Conservation (phyloP, 2,888 invertebrate genomes). For the Chrysomela aeneicollis region DNA sequence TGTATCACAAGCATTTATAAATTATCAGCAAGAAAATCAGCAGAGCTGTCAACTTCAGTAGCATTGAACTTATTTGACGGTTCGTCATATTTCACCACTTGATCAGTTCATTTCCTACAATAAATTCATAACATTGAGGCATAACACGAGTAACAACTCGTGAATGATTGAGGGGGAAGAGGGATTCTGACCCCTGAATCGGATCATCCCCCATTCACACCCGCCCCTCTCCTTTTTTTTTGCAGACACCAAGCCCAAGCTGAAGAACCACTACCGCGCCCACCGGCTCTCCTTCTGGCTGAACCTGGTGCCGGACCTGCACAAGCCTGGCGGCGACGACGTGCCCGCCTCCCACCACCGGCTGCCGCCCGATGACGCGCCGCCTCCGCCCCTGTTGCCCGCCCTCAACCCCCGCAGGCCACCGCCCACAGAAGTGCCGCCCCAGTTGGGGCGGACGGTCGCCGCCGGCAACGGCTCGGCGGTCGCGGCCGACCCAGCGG, state of each 20-base stretch:
- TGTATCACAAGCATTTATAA: too few relatives aligned
- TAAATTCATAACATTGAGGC: too few relatives aligned
- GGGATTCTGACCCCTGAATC: too few relatives aligned
- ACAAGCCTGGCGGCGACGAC: constrained; percentile 86
- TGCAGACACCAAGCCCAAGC: constrained; percentile 86
- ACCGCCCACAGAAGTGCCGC: constrained; percentile 64
- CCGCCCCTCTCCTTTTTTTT: too few relatives aligned
- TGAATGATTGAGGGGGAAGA: too few relatives aligned
- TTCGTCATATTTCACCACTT: too few relatives aligned
- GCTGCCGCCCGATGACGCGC: constrained; percentile 71
- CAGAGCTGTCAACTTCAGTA: too few relatives aligned
- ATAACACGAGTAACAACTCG: too few relatives aligned
- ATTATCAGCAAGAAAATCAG: too few relatives aligned
- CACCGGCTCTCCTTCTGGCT: constrained; percentile 94
- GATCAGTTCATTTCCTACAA: too few relatives aligned
- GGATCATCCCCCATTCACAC: too few relatives aligned
- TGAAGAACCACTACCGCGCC: constrained; percentile 93
- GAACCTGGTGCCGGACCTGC: constrained; percentile 91
- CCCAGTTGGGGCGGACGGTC: constrained; percentile 51
- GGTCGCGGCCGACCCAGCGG: constrained; percentile 50
- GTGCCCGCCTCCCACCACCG: constrained; percentile 87
- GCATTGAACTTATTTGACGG: too few relatives aligned
- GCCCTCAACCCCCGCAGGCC: constrained; percentile 62
- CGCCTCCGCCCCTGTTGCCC: constrained; percentile 66
- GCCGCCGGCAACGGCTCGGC: constrained; percentile 54